A percentile compares a stretch with the other conserved stretches of the same genome.
Conservation (phyloP, 1,140 invertebrate species). For the Sarcophaga bullata region DNA sequence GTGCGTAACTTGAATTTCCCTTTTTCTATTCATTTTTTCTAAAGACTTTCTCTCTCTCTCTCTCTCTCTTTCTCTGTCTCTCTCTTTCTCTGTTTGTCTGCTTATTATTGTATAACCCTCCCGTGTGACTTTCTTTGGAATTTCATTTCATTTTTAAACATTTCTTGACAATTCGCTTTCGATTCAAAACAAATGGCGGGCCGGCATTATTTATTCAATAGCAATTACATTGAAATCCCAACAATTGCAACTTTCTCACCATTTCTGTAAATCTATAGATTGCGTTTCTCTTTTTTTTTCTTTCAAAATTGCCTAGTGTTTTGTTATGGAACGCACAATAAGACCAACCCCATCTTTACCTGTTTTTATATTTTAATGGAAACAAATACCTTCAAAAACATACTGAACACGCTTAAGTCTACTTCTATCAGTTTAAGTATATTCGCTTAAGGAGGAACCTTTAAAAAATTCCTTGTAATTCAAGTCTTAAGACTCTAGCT, state of each 20-base stretch:
- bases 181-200: conserved; percentile 52
- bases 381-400: too few relatives aligned
- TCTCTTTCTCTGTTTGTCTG: neutral
- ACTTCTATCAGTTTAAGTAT: too few relatives aligned
- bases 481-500: too few relatives aligned
- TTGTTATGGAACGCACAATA: too few relatives aligned
- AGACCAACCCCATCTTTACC: neutral
- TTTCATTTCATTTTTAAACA: conserved; percentile 29
- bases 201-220: neutral
- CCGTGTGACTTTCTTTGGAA: conserved; percentile 37
- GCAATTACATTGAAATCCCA: neutral
- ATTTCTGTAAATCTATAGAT: too few relatives aligned
- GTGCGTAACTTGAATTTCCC: conserved; percentile 24
- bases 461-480: too few relatives aligned
- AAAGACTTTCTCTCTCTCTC: conserved; percentile 42
- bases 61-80: neutral
- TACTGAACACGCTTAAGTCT: too few relatives aligned
- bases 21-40: neutral
- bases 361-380: neutral
- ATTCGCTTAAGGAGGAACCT: too few relatives aligned
- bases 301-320: too few relatives aligned
- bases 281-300: too few relatives aligned
- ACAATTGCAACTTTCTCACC: neutral
- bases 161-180: conserved; percentile 37
- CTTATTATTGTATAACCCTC: neutral